Evolutionary conservation across 2,797 vertebrate genomes (phyloP).

Genomic region (Diplodus puntazzo): DNA sequence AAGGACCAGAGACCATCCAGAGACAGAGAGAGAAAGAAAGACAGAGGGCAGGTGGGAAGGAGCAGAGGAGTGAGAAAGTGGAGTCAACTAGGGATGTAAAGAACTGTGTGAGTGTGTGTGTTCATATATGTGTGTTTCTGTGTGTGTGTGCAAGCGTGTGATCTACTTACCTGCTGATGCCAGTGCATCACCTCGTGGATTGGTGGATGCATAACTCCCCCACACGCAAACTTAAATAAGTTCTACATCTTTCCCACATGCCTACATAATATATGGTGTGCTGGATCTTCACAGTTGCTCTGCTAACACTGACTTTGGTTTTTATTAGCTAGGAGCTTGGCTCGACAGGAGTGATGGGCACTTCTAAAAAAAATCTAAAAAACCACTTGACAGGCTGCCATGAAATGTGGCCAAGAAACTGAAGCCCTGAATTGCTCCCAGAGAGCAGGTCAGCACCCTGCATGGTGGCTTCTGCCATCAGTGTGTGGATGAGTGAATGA

Average conservation of each 20-base stretch:
- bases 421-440: too few relatives aligned
- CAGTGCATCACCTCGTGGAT: conserved; percentile 52
- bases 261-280: conserved; percentile 19
- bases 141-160: conserved; percentile 41
- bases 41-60: conserved; percentile 87
- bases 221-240: conserved; percentile 39
- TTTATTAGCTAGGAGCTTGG: not conserved
- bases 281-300: not conserved
- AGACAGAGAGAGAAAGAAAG: conserved; percentile 77
- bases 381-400: not conserved
- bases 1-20: conserved; percentile 82
- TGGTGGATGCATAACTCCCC: conserved; percentile 43
- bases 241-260: conserved; percentile 7
- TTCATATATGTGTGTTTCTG: conserved; percentile 19
- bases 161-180: conserved; percentile 75
- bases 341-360: not conserved
- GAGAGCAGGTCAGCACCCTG: too few relatives aligned
- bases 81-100: conserved; percentile 89
- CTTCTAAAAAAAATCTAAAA: not conserved
- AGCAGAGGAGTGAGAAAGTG: conserved; percentile 93
- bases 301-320: not conserved
- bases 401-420: not conserved
- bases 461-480: too few relatives aligned
- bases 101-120: conserved; percentile 61
- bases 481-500: too few relatives aligned